These are phyloP conservation scores for Dromaius novaehollandiae DNA, from an alignment of 2,113 vertebrate genomes.

Conservation along the genomic window DNA sequence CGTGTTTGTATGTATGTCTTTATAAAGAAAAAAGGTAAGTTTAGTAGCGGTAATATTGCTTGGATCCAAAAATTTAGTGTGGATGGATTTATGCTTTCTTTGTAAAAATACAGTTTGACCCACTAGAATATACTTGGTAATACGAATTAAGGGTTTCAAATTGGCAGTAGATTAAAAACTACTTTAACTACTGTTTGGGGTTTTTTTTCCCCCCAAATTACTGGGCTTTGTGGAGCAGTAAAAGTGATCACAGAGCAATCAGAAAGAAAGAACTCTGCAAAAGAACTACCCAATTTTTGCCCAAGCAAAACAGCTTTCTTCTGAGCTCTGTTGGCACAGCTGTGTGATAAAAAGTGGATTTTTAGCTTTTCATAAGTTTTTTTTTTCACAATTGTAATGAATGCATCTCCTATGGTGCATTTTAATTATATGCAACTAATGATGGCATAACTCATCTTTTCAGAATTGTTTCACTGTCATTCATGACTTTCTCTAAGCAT, in stretches of 20 bases:
- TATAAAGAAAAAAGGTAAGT: background rate
- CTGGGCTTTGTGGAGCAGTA: background rate
- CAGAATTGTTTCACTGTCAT: background rate
- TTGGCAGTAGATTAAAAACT: constrained; percentile 6
- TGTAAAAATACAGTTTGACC: background rate
- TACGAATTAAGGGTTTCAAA: background rate
- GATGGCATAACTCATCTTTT: background rate
- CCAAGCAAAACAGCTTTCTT: background rate
- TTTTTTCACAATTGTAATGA: background rate
- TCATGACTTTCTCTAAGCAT: background rate
- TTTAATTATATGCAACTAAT: constrained; percentile 2
- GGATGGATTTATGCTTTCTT: constrained; percentile 2
- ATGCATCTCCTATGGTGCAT: background rate
- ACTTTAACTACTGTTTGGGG: background rate
- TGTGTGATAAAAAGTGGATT: background rate
- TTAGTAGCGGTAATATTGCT: background rate
- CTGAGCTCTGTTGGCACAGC: background rate
- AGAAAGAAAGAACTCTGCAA: background rate
- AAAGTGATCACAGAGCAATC: background rate
- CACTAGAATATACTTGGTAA: background rate
- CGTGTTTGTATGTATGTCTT: background rate
- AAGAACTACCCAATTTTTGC: background rate
- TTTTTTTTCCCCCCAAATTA: background rate
- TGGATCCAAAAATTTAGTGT: background rate
- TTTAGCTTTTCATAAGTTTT: background rate